A percentile compares a stretch with the other conserved stretches of the same genome.
Evolutionary conservation across 2,888 invertebrate genomes (phyloP).

Genomic region (Lingula anatina): DNA sequence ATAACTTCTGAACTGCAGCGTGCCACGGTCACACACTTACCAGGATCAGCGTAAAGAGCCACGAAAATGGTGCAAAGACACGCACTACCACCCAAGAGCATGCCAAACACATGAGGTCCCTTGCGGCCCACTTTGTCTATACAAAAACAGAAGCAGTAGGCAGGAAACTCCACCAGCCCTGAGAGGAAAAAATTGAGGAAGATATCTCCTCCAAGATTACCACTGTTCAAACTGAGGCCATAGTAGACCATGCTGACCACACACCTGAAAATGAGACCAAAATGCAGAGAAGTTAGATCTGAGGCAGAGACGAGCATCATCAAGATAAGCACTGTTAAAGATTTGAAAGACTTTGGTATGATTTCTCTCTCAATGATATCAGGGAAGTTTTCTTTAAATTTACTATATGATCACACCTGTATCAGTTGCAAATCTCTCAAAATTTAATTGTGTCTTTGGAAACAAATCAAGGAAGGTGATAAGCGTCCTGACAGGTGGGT

Average conservation of each 20-base stretch:
- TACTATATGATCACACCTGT: too few species aligned
- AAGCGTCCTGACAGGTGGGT: neutral
- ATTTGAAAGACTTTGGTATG: too few species aligned
- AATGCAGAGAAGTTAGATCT: too few species aligned
- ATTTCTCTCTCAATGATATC: too few species aligned
- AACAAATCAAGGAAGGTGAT: too few species aligned
- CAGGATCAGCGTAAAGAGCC: too few species aligned
- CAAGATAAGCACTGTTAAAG: neutral
- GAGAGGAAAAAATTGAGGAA: conserved; percentile 81
- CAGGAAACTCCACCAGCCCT: conserved; percentile 57
- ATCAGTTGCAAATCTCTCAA: too few species aligned
- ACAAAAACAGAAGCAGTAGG: conserved; percentile 39
- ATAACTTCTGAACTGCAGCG: too few species aligned
- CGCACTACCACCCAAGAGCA: conserved; percentile 24
- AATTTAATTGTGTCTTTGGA: too few species aligned
- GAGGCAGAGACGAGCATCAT: neutral
- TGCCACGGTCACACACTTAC: too few species aligned
- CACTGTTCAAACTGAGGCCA: too few species aligned
- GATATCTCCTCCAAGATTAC: conserved; percentile 72
- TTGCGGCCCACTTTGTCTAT: conserved; percentile 49
- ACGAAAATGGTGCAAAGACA: conserved; percentile 27
- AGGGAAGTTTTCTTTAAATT: too few species aligned
- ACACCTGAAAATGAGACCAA: conserved; percentile 57
- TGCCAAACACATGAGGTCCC: conserved; percentile 22
- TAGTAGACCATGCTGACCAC: conserved; percentile 83